Percentiles rank a stretch among this genome's conserved stretches.
Conservation (phyloP, 2,888 invertebrate species). For the Choristoneura rosaceana region DNA sequence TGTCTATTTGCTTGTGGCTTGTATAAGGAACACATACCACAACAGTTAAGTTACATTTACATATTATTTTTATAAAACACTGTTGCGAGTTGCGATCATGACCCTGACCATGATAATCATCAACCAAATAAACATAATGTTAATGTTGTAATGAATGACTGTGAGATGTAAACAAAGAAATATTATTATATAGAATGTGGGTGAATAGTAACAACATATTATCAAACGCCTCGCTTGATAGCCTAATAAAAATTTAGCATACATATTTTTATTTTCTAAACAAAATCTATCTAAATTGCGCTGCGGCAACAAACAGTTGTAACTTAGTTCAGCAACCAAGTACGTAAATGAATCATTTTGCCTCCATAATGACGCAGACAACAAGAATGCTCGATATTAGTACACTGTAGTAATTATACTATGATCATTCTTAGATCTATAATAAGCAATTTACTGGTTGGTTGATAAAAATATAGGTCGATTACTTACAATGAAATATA, state of each 20-base stretch:
- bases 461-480: slow-evolving; percentile 25
- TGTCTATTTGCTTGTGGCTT: too few relatives aligned
- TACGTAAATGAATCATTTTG: slow-evolving; percentile 28
- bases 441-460: not conserved
- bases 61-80: not conserved
- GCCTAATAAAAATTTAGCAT: not conserved
- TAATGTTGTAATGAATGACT: not conserved
- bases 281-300: not conserved
- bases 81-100: slow-evolving; percentile 10
- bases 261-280: not conserved
- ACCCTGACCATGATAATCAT: slow-evolving; percentile 8
- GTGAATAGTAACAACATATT: too few relatives aligned
- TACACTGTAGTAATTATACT: not conserved
- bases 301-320: not conserved
- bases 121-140: slow-evolving; percentile 6
- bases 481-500: slow-evolving; percentile 15
- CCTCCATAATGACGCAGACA: slow-evolving; percentile 19
- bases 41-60: not conserved
- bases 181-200: not conserved
- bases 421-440: slow-evolving; percentile 1
- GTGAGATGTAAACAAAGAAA: slow-evolving; percentile 3
- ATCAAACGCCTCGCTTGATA: not conserved
- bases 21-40: too few relatives aligned
- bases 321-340: not conserved
- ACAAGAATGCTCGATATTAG: slow-evolving; percentile 8